These are phyloP conservation scores for Ctena decussata DNA, from an alignment of 2,888 invertebrate genomes.

Conservation along the genomic window DNA sequence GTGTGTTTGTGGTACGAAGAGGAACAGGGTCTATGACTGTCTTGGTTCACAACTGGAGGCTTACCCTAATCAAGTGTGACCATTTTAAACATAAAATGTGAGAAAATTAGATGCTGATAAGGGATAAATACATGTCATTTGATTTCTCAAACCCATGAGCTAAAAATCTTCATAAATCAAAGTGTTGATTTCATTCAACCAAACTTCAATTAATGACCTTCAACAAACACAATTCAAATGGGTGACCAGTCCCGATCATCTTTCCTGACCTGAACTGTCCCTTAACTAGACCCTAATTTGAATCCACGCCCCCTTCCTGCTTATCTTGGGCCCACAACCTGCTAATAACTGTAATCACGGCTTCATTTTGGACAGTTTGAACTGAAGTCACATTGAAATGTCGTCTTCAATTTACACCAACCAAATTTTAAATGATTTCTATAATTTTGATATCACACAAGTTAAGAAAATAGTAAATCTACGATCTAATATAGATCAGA, in stretches of 20 bases:
- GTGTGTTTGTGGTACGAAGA: too few relatives aligned
- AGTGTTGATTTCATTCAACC: constrained; percentile 9
- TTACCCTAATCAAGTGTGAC: too few relatives aligned
- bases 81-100: constrained; percentile 8
- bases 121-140: constrained; percentile 43
- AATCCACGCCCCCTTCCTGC: constrained; percentile 10
- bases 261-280: constrained; percentile 5
- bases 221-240: constrained; percentile 6
- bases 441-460: background rate
- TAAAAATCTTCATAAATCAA: constrained; percentile 17
- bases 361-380: background rate
- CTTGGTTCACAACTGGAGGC: too few relatives aligned
- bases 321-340: background rate
- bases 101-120: constrained; percentile 3
- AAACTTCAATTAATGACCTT: constrained; percentile 17
- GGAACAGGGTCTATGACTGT: too few relatives aligned
- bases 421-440: background rate
- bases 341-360: constrained; percentile 1
- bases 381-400: constrained; percentile 14
- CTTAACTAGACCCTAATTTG: background rate
- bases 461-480: background rate
- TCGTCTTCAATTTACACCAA: constrained; percentile 1
- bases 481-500: background rate
- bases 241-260: background rate
- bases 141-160: constrained; percentile 21